A percentile compares a stretch with the other conserved stretches of the same genome.
phyloP scores from a whole-genome alignment of 37 sponge, comb jelly and placozoan genomes.

The Beroe ovata region DNA sequence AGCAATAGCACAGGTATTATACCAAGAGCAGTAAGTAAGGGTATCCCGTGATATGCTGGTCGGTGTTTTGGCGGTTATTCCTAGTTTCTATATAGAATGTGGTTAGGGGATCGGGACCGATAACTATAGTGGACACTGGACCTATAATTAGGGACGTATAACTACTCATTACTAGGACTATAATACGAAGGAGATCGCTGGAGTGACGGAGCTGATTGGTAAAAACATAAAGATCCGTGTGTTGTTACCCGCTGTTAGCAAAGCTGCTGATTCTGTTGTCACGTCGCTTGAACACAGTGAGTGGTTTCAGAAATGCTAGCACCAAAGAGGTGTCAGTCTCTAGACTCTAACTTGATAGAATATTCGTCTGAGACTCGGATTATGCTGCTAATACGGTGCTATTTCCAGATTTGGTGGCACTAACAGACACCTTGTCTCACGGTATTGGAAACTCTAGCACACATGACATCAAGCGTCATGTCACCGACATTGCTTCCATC shows the following conservation, averaged over 20 bases:
- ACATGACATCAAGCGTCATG: slow-evolving; percentile 27
- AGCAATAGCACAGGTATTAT: background rate
- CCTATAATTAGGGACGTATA: no score
- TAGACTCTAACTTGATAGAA: no score
- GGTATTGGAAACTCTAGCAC: background rate
- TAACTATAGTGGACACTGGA: no score
- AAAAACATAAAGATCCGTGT: background rate
- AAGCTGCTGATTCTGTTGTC: background rate
- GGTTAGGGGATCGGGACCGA: no score
- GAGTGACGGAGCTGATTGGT: background rate
- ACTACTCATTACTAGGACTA: no score
- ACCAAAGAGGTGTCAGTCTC: no score
- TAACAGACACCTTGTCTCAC: slow-evolving; percentile 8
- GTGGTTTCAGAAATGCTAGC: background rate
- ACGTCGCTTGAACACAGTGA: background rate
- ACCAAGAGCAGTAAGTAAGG: no score
- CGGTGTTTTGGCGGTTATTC: no score
- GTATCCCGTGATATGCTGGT: no score
- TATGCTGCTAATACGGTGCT: no score
- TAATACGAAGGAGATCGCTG: background rate
- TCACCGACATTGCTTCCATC: background rate
- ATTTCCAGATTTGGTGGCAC: background rate
- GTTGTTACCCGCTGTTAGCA: background rate
- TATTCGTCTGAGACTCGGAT: no score
- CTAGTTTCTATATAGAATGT: no score